Evolutionary conservation across 2,888 invertebrate species (phyloP), one percentile per base, ranked within the genome.

Genomic region (Drosophila anomalata): DNA sequence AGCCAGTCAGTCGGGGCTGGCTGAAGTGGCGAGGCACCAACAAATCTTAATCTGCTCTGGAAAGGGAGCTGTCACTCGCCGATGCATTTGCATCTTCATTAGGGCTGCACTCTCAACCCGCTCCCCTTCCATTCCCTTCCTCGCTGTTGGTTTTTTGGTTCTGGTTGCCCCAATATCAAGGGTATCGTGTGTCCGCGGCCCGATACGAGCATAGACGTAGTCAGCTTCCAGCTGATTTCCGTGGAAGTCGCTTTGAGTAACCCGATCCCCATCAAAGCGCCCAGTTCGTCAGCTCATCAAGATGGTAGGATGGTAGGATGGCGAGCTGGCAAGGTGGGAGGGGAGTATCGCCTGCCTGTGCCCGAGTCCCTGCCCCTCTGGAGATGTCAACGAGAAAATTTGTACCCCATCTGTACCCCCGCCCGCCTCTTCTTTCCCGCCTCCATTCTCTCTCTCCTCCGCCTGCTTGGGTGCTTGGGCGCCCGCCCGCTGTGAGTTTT

Each of bases 1-100:
- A 83, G 78, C 78, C 79, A 75, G 58, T 73, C 55, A 83, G 73
- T 75, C 75, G 75, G 73, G 14, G 14, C 14, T 14, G 71, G 78
- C n/a, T 41, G 17, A 9, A 84, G 76, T 74, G 76, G 68, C 42
- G 72, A 36, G 57, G 61, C 61, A 75, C 29, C 48, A 53, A 55
- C 58, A 74, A 73, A 76, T 87, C 75, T 87, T 82, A 82, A 82
- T 87, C 81, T 78, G 73, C 63, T 74, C 61, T 54, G 71, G 75
- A 60, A 54, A 55, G 50, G 12, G 36, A 44, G 58, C 80, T 88
- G 88, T 88, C 84, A 75, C 33, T 62, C 33, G 55, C 54, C 57
- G 69, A 71, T 73, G 77, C 87, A 77, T 88, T 87, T 73, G 88
- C 89, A 83, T 89, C 87, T 87, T 89, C 76, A 86, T 86, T 89